Percentiles rank a stretch among this genome's conserved stretches.
phyloP scores from a whole-genome alignment of 2,888 invertebrate genomes.

The Aspidiotus rigidus region DNA sequence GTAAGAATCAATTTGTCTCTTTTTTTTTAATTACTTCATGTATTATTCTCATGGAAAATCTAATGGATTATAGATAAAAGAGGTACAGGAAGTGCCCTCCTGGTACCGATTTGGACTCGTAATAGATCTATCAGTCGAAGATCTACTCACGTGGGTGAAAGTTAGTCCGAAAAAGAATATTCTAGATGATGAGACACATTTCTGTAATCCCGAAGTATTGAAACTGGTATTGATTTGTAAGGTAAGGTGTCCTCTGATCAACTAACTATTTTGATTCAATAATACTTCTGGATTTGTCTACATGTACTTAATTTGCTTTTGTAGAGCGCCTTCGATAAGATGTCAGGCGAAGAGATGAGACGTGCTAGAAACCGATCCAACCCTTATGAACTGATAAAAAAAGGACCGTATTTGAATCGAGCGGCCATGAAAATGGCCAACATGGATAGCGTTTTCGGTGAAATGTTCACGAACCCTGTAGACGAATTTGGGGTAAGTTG shows the following conservation, averaged over 20 bases:
- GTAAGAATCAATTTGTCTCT: conserved; percentile 39
- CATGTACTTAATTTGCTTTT: conserved; percentile 39
- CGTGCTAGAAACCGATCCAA: conserved; percentile 77
- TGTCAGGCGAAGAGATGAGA: conserved; percentile 67
- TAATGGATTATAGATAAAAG: background rate
- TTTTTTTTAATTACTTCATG: conserved; percentile 3
- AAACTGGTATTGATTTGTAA: conserved; percentile 66
- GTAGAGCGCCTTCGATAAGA: conserved; percentile 67
- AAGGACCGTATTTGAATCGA: conserved; percentile 83
- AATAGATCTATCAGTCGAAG: conserved; percentile 9
- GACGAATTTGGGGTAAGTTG: conserved; percentile 48
- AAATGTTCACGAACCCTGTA: conserved; percentile 76
- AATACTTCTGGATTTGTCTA: background rate
- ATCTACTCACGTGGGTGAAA: conserved; percentile 51
- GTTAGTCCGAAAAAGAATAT: conserved; percentile 57
- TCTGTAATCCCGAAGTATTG: conserved; percentile 62
- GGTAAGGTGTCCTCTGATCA: conserved; percentile 44
- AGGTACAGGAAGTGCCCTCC: conserved; percentile 9
- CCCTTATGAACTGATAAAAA: conserved; percentile 85
- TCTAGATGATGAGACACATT: conserved; percentile 68
- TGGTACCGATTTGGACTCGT: background rate
- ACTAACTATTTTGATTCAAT: conserved; percentile 9
- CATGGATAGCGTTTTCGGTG: conserved; percentile 80
- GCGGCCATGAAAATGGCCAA: conserved; percentile 98
- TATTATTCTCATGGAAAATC: conserved; percentile 22